These are phyloP conservation scores for Buphagus erythrorhynchus DNA, from an alignment of 2,797 vertebrate genomes.

Conservation along the genomic window DNA sequence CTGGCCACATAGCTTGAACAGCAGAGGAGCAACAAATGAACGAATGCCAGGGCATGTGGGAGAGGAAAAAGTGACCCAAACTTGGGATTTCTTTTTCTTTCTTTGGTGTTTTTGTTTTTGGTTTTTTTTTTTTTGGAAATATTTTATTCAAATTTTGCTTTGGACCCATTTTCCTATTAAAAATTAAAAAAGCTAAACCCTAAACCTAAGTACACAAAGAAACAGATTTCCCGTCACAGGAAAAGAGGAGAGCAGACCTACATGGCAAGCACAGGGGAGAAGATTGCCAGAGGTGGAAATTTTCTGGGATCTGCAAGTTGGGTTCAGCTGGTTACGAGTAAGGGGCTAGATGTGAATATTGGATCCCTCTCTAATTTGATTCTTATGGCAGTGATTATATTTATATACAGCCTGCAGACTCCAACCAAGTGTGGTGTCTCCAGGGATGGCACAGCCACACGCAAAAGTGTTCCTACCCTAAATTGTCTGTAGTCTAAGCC, in stretches of 20 bases:
- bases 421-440: constrained; percentile 62
- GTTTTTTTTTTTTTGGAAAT: neutral
- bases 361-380: constrained; percentile 60
- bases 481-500: constrained; percentile 60
- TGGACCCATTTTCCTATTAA: constrained; percentile 19
- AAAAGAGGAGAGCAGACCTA: constrained; percentile 32
- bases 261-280: neutral
- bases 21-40: constrained; percentile 33
- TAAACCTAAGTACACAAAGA: constrained; percentile 20
- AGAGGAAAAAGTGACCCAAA: constrained; percentile 55
- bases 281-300: constrained; percentile 63
- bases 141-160: constrained; percentile 40
- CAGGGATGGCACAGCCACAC: constrained; percentile 63
- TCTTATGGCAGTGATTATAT: constrained; percentile 65
- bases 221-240: constrained; percentile 55
- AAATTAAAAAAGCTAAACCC: neutral
- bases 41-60: constrained; percentile 20
- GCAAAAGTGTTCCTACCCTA: constrained; percentile 54
- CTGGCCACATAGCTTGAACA: constrained; percentile 38
- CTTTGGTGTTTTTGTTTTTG: neutral
- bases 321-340: constrained; percentile 42
- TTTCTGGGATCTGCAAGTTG: constrained; percentile 48
- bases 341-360: constrained; percentile 49
- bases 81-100: neutral
- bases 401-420: constrained; percentile 61